Percentiles rank a stretch among this genome's conserved stretches.
Conservation (phyloP, 2,888 invertebrate species). For the Pantelozetes paolii region DNA sequence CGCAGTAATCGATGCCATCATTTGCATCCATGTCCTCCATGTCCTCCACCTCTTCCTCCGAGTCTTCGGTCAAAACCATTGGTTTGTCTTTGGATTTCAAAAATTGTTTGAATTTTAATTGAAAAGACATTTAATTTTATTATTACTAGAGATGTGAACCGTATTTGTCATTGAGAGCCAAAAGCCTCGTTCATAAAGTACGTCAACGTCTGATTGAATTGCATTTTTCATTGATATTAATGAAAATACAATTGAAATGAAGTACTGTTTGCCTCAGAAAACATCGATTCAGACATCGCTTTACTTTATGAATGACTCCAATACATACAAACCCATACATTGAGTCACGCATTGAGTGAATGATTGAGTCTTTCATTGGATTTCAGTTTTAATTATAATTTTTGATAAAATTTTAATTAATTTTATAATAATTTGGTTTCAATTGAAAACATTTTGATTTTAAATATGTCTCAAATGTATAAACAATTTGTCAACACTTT, state of each 20-base stretch:
- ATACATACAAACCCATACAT: background rate
- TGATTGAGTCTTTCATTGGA: background rate
- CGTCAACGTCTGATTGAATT: too few relatives aligned
- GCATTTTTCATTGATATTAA: too few relatives aligned
- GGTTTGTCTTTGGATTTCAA: background rate
- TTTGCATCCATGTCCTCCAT: background rate
- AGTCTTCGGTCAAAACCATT: background rate
- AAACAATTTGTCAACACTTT: constrained; percentile 41
- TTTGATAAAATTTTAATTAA: too few relatives aligned
- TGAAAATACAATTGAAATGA: too few relatives aligned
- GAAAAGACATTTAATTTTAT: background rate
- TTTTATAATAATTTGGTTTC: too few relatives aligned
- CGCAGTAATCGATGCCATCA: background rate
- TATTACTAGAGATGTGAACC: too few relatives aligned
- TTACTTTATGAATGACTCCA: too few relatives aligned
- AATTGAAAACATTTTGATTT: background rate
- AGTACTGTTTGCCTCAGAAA: too few relatives aligned
- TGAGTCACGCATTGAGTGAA: background rate
- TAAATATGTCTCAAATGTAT: constrained; percentile 38
- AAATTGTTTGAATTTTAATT: background rate
- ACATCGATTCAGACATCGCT: too few relatives aligned
- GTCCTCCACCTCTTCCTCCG: background rate
- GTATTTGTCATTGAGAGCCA: too few relatives aligned
- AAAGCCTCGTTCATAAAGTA: too few relatives aligned
- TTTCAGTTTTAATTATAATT: too few relatives aligned